Evolutionary conservation across 1,140 invertebrate genomes (phyloP), one percentile per base, ranked within the genome.

Genomic region (Bradynema listronoti): DNA sequence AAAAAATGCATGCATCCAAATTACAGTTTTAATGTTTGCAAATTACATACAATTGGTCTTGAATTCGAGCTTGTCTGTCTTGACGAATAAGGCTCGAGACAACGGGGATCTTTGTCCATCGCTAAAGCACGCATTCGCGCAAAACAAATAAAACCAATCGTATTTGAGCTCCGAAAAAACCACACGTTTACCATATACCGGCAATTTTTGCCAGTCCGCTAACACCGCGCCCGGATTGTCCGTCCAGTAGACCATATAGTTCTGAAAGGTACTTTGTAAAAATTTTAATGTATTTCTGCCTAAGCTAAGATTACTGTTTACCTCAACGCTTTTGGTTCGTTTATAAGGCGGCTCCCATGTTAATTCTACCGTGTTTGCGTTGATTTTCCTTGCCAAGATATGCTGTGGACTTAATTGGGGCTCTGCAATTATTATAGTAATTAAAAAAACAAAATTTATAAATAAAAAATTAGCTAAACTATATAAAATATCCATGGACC

Each of bases 51-150:
- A 78, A 43, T 55, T 58, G 36, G 57, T 69, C 24, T 78, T 66
- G 30, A 76, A 78, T 53, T 76, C 75, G n/a, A 77, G 46, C 57
- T 77, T 77, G 24, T 77, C 74, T 7, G 74, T 77, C 54, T 77
- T 77, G 4, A 78, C 63, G 46, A 77, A 77, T 5, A 77, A 46
- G 1, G 74, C 73, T 16, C 74, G 32, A 6, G 74, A 77, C 4
- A 77, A 49, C 0, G 74, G 74, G 0, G 73, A 76, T 34, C 74
- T 45, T 42, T 77, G 76, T n/a, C 75, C 75, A 55, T 78, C 72
- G 7, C 62, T 73, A 50, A 77, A 77, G 25, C 68, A 70, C 2
- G 74, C 74, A 29, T 73, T 77, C 0, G 76, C 59, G 19, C 59
- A 58, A 9, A 56, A 61, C 6, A 61, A 24, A 67, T 76, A 58